phyloP scores from a whole-genome alignment of 2,888 invertebrate species.

The Brachynemurus nebulosus region DNA sequence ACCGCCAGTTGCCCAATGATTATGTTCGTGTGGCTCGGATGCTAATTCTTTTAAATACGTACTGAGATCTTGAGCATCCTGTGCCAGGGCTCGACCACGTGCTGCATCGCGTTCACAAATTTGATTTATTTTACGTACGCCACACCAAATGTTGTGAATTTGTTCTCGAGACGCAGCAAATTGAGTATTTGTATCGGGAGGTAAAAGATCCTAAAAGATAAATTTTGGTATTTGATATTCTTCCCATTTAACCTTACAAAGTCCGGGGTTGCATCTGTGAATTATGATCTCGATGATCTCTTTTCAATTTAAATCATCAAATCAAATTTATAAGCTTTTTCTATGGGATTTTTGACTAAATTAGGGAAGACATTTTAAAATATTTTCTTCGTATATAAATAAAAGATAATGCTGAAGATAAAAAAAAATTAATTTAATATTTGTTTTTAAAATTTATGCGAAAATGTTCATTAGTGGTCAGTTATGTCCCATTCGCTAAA shows the following conservation, averaged over 20 bases:
- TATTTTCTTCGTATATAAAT: too few species aligned
- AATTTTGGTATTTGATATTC: constrained; percentile 3
- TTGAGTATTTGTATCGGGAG: constrained; percentile 37
- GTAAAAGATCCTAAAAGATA: constrained; percentile 34
- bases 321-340: too few species aligned
- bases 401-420: too few species aligned
- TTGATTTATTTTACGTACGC: constrained; percentile 38
- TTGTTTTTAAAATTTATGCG: too few species aligned
- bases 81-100: constrained; percentile 31
- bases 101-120: constrained; percentile 34
- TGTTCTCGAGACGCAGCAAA: constrained; percentile 42
- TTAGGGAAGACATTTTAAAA: too few species aligned
- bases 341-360: too few species aligned
- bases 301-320: too few species aligned
- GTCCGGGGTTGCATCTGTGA: too few species aligned
- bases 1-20: constrained; percentile 21
- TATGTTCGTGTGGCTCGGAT: constrained; percentile 19
- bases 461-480: too few species aligned
- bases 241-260: background rate
- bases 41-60: constrained; percentile 36
- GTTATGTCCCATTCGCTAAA: too few species aligned
- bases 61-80: constrained; percentile 40
- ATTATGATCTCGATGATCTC: too few species aligned
- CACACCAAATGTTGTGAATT: constrained; percentile 36
- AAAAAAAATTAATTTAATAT: too few species aligned